phyloP scores from a whole-genome alignment of 2,888 invertebrate genomes.

The Leptopilina drosophilae region DNA sequence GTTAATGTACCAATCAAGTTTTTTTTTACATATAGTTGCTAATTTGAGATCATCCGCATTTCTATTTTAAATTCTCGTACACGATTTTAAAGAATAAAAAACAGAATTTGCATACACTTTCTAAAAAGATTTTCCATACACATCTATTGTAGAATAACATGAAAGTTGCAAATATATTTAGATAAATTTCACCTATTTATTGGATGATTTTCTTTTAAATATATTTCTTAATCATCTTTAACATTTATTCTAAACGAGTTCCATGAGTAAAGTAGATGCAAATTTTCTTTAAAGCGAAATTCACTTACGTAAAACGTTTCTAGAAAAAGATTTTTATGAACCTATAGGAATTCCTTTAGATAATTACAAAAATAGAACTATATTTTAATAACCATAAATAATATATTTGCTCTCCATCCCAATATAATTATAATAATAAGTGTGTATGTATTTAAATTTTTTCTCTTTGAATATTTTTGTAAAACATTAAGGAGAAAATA shows the following conservation, averaged over 20 bases:
- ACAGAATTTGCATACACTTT: background rate
- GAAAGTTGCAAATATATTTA: background rate
- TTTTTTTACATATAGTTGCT: too few relatives aligned
- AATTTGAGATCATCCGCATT: too few relatives aligned
- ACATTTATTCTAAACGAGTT: background rate
- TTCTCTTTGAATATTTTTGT: background rate
- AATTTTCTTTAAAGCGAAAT: background rate
- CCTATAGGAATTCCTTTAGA: background rate
- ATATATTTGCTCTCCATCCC: background rate
- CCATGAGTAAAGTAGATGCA: background rate
- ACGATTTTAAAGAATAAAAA: constrained; percentile 1
- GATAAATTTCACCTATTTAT: background rate
- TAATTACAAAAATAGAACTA: background rate
- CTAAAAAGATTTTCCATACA: background rate
- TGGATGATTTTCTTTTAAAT: background rate
- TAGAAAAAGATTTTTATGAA: background rate
- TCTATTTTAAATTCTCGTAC: constrained; percentile 7
- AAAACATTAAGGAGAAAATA: background rate
- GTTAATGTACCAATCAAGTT: too few relatives aligned
- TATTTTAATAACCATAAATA: background rate
- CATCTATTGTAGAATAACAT: background rate
- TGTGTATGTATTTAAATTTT: background rate
- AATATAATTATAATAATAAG: background rate
- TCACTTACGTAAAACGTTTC: background rate
- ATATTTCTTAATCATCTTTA: background rate